These are phyloP conservation scores for Halyomorpha halys DNA, from an alignment of 1,140 invertebrate genomes.

Conservation along the genomic window DNA sequence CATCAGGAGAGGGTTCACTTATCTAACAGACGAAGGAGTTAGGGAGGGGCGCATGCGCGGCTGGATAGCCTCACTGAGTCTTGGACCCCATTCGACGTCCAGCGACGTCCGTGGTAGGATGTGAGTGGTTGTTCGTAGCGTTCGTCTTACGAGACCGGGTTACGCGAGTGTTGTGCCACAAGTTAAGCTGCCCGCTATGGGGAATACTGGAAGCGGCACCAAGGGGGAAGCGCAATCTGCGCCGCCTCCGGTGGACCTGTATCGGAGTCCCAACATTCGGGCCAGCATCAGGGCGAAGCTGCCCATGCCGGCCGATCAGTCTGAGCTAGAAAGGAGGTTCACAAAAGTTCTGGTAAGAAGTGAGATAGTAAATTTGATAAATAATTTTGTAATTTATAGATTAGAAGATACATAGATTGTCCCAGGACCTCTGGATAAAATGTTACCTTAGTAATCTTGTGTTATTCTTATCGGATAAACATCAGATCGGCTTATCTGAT, in stretches of 20 bases:
- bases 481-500: too few relatives aligned
- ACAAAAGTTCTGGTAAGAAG: conserved; percentile 89
- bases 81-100: conserved; percentile 2
- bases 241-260: conserved; percentile 31
- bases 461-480: too few relatives aligned
- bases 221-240: conserved; percentile 1
- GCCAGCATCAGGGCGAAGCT: conserved; percentile 60
- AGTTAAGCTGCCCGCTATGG: conserved; percentile 7
- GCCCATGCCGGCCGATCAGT: conserved; percentile 67
- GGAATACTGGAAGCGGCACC: conserved; percentile 2
- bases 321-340: conserved; percentile 80
- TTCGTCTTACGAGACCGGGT: neutral
- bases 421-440: too few relatives aligned
- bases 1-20: too few relatives aligned
- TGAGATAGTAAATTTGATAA: too few relatives aligned
- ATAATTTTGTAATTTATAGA: too few relatives aligned
- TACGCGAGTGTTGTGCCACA: neutral
- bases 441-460: too few relatives aligned
- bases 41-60: conserved; percentile 10
- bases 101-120: neutral
- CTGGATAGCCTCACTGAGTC: neutral
- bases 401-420: too few relatives aligned
- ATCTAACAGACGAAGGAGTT: neutral
- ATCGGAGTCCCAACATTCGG: conserved; percentile 37
- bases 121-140: neutral